phyloP scores from a whole-genome alignment of 2,888 invertebrate species.

The Elmis aenea region DNA sequence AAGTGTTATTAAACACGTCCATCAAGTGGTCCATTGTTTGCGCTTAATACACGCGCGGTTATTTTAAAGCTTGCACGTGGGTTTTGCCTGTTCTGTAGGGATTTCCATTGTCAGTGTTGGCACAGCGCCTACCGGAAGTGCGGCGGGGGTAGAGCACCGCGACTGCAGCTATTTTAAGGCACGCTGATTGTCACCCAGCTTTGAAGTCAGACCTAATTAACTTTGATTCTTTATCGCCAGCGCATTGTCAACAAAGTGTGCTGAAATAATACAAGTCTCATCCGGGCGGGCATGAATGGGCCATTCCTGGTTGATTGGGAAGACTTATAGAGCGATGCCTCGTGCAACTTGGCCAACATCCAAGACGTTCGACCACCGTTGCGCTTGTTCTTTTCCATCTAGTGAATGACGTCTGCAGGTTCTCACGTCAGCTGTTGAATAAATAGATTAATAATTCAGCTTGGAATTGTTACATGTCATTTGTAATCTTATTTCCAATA shows the following conservation, averaged over 20 bases:
- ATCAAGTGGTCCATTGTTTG: slow-evolving; percentile 35
- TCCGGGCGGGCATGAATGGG: slow-evolving; percentile 26
- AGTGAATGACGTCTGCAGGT: slow-evolving; percentile 15
- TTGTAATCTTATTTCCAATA: too few relatives aligned
- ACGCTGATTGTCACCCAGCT: slow-evolving; percentile 41
- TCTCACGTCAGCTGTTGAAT: slow-evolving; percentile 12
- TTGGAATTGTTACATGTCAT: too few relatives aligned
- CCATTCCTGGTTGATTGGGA: slow-evolving; percentile 24
- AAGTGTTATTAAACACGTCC: slow-evolving; percentile 25
- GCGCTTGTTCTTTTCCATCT: slow-evolving; percentile 17
- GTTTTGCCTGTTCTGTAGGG: slow-evolving; percentile 31
- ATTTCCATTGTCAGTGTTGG: slow-evolving; percentile 47
- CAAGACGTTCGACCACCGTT: slow-evolving; percentile 20
- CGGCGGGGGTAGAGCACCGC: slow-evolving; percentile 22
- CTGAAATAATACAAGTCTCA: slow-evolving; percentile 25
- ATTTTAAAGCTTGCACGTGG: slow-evolving; percentile 34
- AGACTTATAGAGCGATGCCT: slow-evolving; percentile 20
- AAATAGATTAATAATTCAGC: too few relatives aligned
- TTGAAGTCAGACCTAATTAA: slow-evolving; percentile 44
- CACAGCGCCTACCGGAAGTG: slow-evolving; percentile 43
- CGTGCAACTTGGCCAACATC: slow-evolving; percentile 17
- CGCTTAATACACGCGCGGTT: slow-evolving; percentile 25
- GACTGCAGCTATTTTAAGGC: slow-evolving; percentile 37
- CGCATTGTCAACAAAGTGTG: slow-evolving; percentile 31
- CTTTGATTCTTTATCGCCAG: slow-evolving; percentile 36